These are phyloP conservation scores for Malurus cyaneus DNA, from an alignment of 2,113 vertebrate genomes.

Conservation along the genomic window DNA sequence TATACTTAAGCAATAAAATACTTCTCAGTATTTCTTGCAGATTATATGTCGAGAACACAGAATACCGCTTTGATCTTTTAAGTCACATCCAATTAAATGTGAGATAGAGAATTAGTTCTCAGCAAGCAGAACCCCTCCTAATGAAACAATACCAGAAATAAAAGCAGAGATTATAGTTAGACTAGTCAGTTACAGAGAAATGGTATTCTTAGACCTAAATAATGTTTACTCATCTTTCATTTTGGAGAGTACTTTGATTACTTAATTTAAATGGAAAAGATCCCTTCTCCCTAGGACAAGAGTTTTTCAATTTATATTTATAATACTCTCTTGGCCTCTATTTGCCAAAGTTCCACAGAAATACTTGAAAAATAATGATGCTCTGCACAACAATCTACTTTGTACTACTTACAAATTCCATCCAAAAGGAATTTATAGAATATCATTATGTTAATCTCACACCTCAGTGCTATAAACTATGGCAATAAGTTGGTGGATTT, in stretches of 20 bases:
- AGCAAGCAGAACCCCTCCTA: not conserved
- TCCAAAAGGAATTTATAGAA: not conserved
- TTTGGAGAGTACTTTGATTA: not conserved
- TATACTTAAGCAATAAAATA: not conserved
- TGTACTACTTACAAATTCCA: not conserved
- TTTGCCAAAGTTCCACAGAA: not conserved
- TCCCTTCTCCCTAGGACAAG: not conserved
- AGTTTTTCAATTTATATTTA: not conserved
- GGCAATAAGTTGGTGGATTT: not conserved
- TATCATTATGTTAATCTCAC: not conserved
- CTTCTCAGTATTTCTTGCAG: not conserved
- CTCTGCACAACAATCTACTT: not conserved
- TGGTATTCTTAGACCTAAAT: not conserved
- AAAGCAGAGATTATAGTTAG: not conserved
- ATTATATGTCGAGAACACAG: not conserved
- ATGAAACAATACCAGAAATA: not conserved
- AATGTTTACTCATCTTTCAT: not conserved
- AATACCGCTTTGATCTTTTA: not conserved
- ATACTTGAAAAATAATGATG: not conserved
- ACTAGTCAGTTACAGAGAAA: not conserved
- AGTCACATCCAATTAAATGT: not conserved
- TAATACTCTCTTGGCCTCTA: not conserved
- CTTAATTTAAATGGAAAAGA: not conserved
- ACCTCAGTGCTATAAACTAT: not conserved
- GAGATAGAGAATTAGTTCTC: not conserved